phyloP scores from a whole-genome alignment of 2,797 vertebrate genomes.

The Uromys caudimaculatus region DNA sequence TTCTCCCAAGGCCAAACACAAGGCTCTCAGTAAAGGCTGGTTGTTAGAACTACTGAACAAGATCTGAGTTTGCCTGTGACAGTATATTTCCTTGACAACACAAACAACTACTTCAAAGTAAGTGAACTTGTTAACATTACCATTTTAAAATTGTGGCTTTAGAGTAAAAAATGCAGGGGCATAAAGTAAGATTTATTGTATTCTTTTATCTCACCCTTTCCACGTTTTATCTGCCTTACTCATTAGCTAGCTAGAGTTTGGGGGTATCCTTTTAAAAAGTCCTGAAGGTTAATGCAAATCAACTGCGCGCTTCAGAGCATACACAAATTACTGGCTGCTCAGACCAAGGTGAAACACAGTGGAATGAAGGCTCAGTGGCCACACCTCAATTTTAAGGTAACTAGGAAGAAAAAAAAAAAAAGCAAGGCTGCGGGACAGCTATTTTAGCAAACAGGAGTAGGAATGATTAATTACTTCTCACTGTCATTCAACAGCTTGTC shows the following conservation, averaged over 20 bases:
- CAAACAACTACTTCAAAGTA: slow-evolving; percentile 42
- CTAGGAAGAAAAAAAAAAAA: not conserved
- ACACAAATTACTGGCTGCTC: slow-evolving; percentile 73
- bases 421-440: slow-evolving; percentile 61
- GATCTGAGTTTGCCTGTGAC: not conserved
- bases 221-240: slow-evolving; percentile 57
- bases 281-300: slow-evolving; percentile 73
- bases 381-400: slow-evolving; percentile 75
- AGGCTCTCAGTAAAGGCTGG: not conserved
- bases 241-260: slow-evolving; percentile 57
- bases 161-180: slow-evolving; percentile 30
- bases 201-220: slow-evolving; percentile 47
- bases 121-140: slow-evolving; percentile 8
- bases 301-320: slow-evolving; percentile 69
- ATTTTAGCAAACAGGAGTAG: slow-evolving; percentile 82
- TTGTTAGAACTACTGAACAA: not conserved
- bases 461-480: slow-evolving; percentile 84
- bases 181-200: slow-evolving; percentile 58
- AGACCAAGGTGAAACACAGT: slow-evolving; percentile 71
- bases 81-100: slow-evolving; percentile 1
- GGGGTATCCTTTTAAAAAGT: slow-evolving; percentile 39
- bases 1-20: slow-evolving; percentile 32
- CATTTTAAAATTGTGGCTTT: slow-evolving; percentile 54
- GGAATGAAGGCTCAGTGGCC: slow-evolving; percentile 49
- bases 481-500: slow-evolving; percentile 84